phyloP scores from a whole-genome alignment of 1,140 invertebrate genomes.

The Chrysomallon squamiferum region DNA sequence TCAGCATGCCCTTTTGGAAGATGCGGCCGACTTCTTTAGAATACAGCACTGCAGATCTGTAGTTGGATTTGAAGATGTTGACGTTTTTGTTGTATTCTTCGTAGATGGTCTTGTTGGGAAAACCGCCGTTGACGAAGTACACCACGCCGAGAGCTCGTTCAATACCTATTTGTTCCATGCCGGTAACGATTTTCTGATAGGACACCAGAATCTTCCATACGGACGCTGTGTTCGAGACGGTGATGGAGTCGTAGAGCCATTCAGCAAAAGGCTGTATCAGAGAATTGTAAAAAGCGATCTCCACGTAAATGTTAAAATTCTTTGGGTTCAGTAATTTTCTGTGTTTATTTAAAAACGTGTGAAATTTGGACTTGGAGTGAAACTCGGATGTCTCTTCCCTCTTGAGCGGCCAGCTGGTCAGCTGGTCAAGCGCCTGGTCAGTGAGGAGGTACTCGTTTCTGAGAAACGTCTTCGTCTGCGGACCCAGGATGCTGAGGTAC shows the following conservation, averaged over 20 bases:
- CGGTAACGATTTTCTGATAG: conserved; percentile 43
- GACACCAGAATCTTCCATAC: conserved; percentile 49
- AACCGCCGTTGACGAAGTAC: conserved; percentile 42
- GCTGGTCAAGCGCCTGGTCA: conserved; percentile 32
- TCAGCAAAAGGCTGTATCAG: conserved; percentile 13
- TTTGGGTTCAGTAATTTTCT: conserved; percentile 26
- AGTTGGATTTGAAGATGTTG: conserved; percentile 19
- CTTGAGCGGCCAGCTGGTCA: conserved; percentile 42
- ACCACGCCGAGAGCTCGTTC: conserved; percentile 43
- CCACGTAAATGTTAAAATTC: conserved; percentile 35
- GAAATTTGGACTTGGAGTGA: conserved; percentile 27
- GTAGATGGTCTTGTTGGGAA: conserved; percentile 38
- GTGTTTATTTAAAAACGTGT: conserved; percentile 28
- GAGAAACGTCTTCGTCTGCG: conserved; percentile 46
- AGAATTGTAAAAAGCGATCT: conserved; percentile 41
- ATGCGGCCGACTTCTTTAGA: conserved; percentile 19
- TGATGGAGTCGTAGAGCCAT: conserved; percentile 42
- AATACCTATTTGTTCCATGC: conserved; percentile 44
- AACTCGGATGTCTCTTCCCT: conserved; percentile 27
- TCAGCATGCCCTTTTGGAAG: conserved; percentile 19
- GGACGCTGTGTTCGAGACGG: conserved; percentile 33
- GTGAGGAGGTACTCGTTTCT: conserved; percentile 44
- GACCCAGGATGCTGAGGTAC: conserved; percentile 47
- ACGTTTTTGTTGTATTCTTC: conserved; percentile 42
- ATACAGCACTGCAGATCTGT: conserved; percentile 22